Base-by-base conservation (phyloP, 2,888 invertebrate species). In the Stenodera caucasica region DNA sequence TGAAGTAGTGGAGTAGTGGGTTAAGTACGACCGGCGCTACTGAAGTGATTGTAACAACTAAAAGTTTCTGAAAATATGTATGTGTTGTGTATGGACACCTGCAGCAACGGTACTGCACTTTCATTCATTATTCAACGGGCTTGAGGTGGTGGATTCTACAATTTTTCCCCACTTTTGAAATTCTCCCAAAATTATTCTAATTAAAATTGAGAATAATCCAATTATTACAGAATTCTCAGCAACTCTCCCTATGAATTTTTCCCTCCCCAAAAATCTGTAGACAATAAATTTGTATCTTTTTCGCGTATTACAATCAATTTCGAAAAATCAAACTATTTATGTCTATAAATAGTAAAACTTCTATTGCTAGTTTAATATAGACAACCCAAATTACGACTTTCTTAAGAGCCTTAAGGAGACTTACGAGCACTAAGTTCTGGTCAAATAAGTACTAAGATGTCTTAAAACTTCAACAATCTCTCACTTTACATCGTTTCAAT, bases 31-130 rank as follows among this genome's bases (percentile, higher is more conserved):
- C 58, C 56, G 58, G 49, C 50, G 58, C 62, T 62, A 56, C 58
- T 52, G 62, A 53, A 53, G 62, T 55, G 62, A 62, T 52, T 55
- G 62, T 35, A 51, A 58, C 53, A 58, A 62, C 62, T 62, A 55
- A 40, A 40, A 40, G 18, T 18, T 21, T 40, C 18, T 40, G 21
- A 21, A 21, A 40, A 40, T 21, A 18, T 21, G 11, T 18, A 26
- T 26, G 18, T 35, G 35, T 35, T 35, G 35, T n/a, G 14, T 21
- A 40, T 18, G 40, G 40, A 11, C 21, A 40, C 18, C 18, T 18
- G 18, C 9, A 40, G 50, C 53, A 59, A 26, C 60, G 53, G 62
- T 52, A 62, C 62, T 18, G 21, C 12, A 62, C 62, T 62, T 58
- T 58, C 62, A 58, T 62, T 62, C 58, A 62, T 62, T 58, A 52